Conservation (phyloP, 1,140 invertebrate species). For the Brachionus asplanchnoidis region DNA sequence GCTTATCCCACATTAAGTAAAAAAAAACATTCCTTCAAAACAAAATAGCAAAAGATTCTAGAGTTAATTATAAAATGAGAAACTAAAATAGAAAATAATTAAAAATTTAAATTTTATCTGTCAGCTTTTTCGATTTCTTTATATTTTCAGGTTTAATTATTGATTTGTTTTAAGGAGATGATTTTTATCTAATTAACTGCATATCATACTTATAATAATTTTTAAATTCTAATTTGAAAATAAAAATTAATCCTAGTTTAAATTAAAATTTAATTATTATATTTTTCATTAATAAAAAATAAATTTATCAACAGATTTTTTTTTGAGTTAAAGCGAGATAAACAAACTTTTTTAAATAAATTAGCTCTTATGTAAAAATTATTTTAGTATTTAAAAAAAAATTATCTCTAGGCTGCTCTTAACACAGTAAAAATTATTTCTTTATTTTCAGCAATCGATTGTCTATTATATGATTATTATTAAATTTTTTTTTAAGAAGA, state of each 20-base stretch:
- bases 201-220: background rate
- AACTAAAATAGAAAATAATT: background rate
- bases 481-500: background rate
- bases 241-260: background rate
- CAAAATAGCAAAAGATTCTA: background rate
- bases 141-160: background rate
- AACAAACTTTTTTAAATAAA: background rate
- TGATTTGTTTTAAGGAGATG: background rate
- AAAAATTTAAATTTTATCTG: background rate
- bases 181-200: background rate
- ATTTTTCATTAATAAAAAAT: background rate
- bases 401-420: background rate
- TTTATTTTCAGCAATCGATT: background rate
- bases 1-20: background rate
- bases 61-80: background rate
- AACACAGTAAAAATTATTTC: background rate
- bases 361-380: background rate
- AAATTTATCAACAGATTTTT: background rate
- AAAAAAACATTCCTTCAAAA: background rate
- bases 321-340: background rate
- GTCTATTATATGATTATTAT: background rate
- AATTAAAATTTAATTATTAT: background rate
- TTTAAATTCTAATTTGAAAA: background rate
- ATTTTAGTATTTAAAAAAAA: background rate
- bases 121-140: background rate